Base-by-base conservation (phyloP, 2,888 invertebrate species). In the Strigamia maritima region DNA sequence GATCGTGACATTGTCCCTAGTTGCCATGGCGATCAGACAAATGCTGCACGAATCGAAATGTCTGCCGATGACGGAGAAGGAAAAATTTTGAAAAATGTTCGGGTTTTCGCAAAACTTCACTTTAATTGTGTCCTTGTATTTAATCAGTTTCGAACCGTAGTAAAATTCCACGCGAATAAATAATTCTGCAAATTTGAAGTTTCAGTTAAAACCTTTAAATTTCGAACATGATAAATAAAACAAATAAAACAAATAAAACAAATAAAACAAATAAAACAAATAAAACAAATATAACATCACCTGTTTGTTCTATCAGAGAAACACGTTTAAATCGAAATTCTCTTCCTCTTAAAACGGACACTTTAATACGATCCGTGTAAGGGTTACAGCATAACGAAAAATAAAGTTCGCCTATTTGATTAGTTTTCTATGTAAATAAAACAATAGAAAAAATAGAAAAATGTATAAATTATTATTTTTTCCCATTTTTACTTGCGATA, bases 401-500 rank as follows among this genome's bases (percentile, higher is more conserved):
- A 38, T 65, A 28, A 19, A 80, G 77, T 40, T 80, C 80, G 12
- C 80, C 80, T 8, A 78, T 60, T 14, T 60, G 28, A 26, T 24
- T 38, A 10, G 28, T 16, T 60, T 35, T 78, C 78, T 78, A n/a
- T n/a, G n/a, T n/a, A n/a, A n/a, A n/a, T n/a, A n/a, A n/a, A n/a
- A n/a, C n/a, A n/a, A n/a, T n/a, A n/a, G n/a, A n/a, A n/a, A n/a
- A n/a, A n/a, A n/a, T n/a, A n/a, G n/a, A n/a, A n/a, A n/a, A n/a
- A n/a, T n/a, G n/a, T n/a, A n/a, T 22, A 2, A 16, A 75, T 28
- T 12, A 26, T 40, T 40, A 70, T 80, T 31, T 31, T 4, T 31
- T 2, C 12, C 26, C 80, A n/a, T n/a, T n/a, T n/a, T n/a, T n/a
- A 85, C 85, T 82, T 83, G 83, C 38, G 83, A 81, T 77, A 80